These are phyloP conservation scores for Erynnis tages DNA, from an alignment of 2,888 invertebrate species.

Conservation along the genomic window DNA sequence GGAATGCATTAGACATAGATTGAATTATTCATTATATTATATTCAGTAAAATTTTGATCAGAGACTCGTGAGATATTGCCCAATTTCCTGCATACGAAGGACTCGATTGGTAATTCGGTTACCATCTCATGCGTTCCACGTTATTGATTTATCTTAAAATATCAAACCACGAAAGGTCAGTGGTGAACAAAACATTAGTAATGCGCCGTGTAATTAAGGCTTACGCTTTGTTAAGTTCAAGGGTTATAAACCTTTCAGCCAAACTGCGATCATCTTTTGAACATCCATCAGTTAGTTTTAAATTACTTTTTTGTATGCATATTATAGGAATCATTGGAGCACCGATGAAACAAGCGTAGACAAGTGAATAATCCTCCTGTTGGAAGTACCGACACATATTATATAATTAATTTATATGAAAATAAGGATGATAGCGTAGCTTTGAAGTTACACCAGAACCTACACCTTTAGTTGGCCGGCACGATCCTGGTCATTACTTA, in stretches of 20 bases:
- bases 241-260: conserved; percentile 10
- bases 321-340: too few species aligned
- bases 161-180: conserved; percentile 4
- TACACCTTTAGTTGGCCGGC: background rate
- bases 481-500: background rate
- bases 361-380: too few species aligned
- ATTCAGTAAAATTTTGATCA: background rate
- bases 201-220: conserved; percentile 1
- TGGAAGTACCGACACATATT: too few species aligned
- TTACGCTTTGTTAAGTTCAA: conserved; percentile 6
- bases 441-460: too few species aligned
- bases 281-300: background rate
- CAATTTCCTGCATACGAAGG: background rate
- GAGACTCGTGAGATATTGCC: background rate
- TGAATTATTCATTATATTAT: background rate
- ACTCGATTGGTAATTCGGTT: background rate
- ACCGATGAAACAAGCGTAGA: too few species aligned
- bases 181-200: conserved; percentile 5
- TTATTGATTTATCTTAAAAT: conserved; percentile 11
- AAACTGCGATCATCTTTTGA: background rate
- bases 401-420: too few species aligned
- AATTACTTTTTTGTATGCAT: too few species aligned
- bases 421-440: too few species aligned
- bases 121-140: background rate
- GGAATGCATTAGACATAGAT: too few species aligned